These are phyloP conservation scores for Chelmon rostratus DNA, from an alignment of 2,797 vertebrate species.

Conservation along the genomic window DNA sequence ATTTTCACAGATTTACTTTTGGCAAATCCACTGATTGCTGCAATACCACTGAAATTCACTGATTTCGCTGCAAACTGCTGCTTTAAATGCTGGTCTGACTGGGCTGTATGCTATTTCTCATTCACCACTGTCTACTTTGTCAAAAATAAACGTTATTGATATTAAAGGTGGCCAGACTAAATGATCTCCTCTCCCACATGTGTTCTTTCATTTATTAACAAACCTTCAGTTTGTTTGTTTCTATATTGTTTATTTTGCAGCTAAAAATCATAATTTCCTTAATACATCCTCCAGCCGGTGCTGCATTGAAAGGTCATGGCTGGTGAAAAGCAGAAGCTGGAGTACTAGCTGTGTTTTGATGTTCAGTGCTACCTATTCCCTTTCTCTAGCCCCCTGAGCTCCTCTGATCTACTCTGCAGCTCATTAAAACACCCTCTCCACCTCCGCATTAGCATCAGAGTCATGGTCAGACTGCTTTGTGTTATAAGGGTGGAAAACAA, in stretches of 20 bases:
- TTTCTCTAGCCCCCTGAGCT: slow-evolving; percentile 70
- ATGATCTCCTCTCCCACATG: background rate
- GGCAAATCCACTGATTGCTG: too few species aligned
- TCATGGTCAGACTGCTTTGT: slow-evolving; percentile 90
- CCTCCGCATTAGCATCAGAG: slow-evolving; percentile 87
- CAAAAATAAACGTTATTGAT: background rate
- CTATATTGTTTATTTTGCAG: slow-evolving; percentile 30
- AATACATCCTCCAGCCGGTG: slow-evolving; percentile 46
- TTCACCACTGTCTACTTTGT: background rate
- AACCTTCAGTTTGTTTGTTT: background rate
- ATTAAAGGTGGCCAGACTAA: slow-evolving; percentile 3
- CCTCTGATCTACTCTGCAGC: slow-evolving; percentile 82
- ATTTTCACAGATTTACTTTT: too few species aligned
- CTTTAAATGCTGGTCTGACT: too few species aligned
- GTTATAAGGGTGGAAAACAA: slow-evolving; percentile 83
- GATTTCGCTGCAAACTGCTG: too few species aligned
- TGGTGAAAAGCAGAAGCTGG: slow-evolving; percentile 65
- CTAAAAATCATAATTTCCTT: slow-evolving; percentile 48
- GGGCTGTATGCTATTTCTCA: too few species aligned
- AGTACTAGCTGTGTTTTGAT: slow-evolving; percentile 82
- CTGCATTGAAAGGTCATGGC: slow-evolving; percentile 73
- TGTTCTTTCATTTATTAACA: background rate
- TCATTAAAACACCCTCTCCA: slow-evolving; percentile 87
- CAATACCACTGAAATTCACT: background rate
- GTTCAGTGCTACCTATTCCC: slow-evolving; percentile 82